Conservation (phyloP, 1,140 invertebrate species). For the Neotoxoptera formosana region DNA sequence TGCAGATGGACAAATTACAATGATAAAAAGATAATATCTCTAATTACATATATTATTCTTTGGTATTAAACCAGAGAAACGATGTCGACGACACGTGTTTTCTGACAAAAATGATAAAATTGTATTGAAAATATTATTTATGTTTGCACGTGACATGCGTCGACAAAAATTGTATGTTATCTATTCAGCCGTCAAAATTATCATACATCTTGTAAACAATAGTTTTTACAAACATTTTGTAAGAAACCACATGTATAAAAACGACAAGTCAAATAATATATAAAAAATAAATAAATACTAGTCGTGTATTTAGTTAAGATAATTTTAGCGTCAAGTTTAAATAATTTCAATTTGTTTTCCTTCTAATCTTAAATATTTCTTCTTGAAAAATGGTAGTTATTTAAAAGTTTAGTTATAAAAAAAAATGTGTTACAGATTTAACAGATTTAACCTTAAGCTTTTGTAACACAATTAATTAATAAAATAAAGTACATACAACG, state of each 20-base stretch:
- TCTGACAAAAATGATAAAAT: slow-evolving; percentile 46
- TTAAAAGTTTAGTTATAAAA: not conserved
- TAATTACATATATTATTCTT: not conserved
- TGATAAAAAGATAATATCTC: no score
- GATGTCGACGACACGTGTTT: slow-evolving; percentile 24
- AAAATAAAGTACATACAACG: not conserved
- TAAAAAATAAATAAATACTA: not conserved
- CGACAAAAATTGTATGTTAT: not conserved
- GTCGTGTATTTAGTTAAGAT: not conserved
- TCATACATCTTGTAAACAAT: slow-evolving; percentile 29
- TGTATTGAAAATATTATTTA: slow-evolving; percentile 29
- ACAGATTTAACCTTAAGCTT: not conserved
- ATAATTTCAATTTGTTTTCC: not conserved
- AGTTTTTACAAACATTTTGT: not conserved
- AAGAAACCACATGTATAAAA: not conserved
- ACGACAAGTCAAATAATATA: not conserved
- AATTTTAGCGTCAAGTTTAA: not conserved
- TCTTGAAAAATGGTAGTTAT: not conserved
- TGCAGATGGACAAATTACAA: slow-evolving; percentile 9
- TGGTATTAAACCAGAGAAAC: slow-evolving; percentile 9
- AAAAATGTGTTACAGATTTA: not conserved
- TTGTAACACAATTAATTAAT: not conserved
- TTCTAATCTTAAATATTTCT: not conserved
- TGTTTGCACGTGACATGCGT: slow-evolving; percentile 1
- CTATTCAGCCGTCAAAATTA: not conserved